Evolutionary conservation across 2,797 vertebrate genomes (phyloP).

Genomic region (Avahi laniger): DNA sequence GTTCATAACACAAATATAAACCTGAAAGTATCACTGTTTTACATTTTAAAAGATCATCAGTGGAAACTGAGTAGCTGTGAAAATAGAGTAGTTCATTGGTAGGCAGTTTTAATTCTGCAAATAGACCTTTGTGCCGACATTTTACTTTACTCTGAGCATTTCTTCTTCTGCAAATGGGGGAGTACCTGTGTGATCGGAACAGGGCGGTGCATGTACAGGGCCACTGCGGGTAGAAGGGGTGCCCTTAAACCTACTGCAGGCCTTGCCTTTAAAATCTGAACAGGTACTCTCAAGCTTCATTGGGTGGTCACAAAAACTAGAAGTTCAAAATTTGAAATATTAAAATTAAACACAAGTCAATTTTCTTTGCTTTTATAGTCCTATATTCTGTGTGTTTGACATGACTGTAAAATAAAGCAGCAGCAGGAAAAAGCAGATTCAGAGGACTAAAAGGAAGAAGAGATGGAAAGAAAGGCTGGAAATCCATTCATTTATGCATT

Average conservation of each 20-base stretch:
- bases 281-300: background rate
- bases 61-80: background rate
- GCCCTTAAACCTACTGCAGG: background rate
- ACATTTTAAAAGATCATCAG: background rate
- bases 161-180: background rate
- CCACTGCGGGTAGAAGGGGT: background rate
- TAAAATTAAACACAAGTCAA: background rate
- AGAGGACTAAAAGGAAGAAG: background rate
- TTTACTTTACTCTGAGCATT: background rate
- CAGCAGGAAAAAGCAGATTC: background rate
- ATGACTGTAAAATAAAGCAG: background rate
- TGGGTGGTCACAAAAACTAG: background rate
- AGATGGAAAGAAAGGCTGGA: background rate
- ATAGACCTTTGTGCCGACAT: background rate
- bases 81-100: background rate
- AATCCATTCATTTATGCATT: background rate
- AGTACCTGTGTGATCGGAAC: background rate
- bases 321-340: background rate
- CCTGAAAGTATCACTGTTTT: background rate
- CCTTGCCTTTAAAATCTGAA: background rate
- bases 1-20: background rate
- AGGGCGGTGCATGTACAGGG: fast-evolving
- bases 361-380: background rate
- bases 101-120: background rate
- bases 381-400: background rate